A percentile compares a stretch with the other conserved stretches of the same genome.
Conservation (phyloP, 2,113 vertebrate genomes). For the Rhagologus leucostigma region DNA sequence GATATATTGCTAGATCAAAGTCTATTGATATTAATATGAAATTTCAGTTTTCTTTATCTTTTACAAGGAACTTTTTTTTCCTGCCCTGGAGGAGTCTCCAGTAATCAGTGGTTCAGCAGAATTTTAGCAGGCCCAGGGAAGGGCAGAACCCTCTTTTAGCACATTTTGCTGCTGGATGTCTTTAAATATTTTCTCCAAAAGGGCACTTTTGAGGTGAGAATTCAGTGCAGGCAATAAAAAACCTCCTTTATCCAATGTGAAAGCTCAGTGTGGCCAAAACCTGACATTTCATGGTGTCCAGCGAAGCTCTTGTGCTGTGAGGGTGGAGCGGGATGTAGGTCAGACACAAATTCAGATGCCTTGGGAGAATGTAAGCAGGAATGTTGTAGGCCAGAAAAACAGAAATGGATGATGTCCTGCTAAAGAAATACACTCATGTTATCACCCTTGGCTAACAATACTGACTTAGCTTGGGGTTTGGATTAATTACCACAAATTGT, state of each 20-base stretch:
- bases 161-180: background rate
- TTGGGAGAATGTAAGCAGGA: background rate
- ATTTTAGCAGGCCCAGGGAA: background rate
- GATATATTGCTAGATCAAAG: conserved; percentile 42
- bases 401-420: background rate
- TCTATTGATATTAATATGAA: conserved; percentile 29
- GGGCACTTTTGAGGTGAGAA: background rate
- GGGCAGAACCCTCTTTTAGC: background rate
- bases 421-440: conserved; percentile 5
- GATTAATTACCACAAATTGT: conserved; percentile 6
- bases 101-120: background rate
- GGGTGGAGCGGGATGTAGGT: background rate
- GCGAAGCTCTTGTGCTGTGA: background rate
- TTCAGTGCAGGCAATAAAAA: background rate
- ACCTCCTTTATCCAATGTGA: background rate
- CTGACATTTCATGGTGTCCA: background rate
- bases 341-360: background rate
- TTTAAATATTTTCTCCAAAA: background rate
- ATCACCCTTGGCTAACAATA: conserved; percentile 3
- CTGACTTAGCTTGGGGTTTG: background rate
- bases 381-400: background rate
- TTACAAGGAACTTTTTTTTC: background rate
- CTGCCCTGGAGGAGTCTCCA: background rate
- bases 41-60: conserved; percentile 41
- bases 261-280: background rate